Conservation (phyloP, 2,113 vertebrate species). For the Apeltes quadracus region DNA sequence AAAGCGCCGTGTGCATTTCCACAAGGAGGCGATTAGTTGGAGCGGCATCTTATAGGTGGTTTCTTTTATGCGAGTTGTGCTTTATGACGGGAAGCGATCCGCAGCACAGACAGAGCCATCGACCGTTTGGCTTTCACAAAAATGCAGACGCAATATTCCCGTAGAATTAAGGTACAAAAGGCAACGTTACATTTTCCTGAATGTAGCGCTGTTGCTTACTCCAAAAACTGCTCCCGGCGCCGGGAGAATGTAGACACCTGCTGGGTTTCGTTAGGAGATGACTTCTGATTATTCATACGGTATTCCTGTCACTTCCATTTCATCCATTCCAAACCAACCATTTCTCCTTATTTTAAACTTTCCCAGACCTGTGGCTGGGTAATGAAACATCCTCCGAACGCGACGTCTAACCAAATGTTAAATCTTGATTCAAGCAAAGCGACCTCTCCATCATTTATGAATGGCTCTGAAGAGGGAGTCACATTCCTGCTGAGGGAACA, state of each 20-base stretch:
- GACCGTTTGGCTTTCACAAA: conserved; percentile 33
- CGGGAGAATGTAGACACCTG: conserved; percentile 5
- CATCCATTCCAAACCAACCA: background rate
- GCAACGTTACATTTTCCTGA: conserved; percentile 30
- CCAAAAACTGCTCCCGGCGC: conserved; percentile 8
- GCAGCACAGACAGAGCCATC: conserved; percentile 12
- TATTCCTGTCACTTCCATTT: background rate
- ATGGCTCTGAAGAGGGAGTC: conserved; percentile 35
- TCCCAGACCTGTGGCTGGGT: background rate
- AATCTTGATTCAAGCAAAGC: background rate
- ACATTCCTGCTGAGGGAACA: conserved; percentile 67
- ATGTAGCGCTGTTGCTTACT: conserved; percentile 20
- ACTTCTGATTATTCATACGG: background rate
- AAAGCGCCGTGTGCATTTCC: conserved; percentile 45
- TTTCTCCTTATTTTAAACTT: background rate
- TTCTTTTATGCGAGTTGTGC: conserved; percentile 43
- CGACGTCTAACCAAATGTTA: background rate
- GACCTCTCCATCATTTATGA: background rate
- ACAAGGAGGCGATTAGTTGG: conserved; percentile 43
- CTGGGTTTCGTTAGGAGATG: conserved; percentile 3
- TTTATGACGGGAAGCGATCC: conserved; percentile 59
- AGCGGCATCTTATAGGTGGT: conserved; percentile 49
- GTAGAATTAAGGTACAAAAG: conserved; percentile 20
- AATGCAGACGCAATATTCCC: conserved; percentile 38
- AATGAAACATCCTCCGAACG: background rate